These are phyloP conservation scores for Panthera uncia DNA, from an alignment of 2,113 vertebrate species.

Conservation along the genomic window DNA sequence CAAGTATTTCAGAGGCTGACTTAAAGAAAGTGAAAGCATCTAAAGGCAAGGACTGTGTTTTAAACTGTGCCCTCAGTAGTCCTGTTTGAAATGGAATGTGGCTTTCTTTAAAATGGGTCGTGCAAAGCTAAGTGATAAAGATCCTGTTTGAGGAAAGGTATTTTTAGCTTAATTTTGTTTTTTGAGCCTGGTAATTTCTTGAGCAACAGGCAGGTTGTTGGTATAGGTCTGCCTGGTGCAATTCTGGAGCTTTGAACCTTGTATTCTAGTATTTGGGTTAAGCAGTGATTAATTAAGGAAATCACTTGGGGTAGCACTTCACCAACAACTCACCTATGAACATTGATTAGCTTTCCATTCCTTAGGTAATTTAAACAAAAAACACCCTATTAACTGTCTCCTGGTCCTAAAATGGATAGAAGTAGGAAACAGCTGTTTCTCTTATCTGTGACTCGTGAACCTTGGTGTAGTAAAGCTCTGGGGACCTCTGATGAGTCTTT, in stretches of 20 bases:
- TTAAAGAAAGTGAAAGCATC: conserved; percentile 28
- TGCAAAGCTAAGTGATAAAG: not conserved
- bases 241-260: not conserved
- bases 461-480: not conserved
- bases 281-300: not conserved
- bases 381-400: not conserved
- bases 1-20: conserved; percentile 3
- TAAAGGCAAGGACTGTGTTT: conserved; percentile 6
- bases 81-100: not conserved
- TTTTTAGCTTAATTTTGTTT: conserved; percentile 17
- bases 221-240: not conserved
- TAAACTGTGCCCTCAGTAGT: not conserved
- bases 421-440: not conserved
- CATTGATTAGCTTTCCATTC: not conserved
- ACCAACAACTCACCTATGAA: not conserved
- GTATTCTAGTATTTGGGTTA: not conserved
- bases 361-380: not conserved
- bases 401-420: not conserved
- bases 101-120: conserved; percentile 5
- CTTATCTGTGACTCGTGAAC: not conserved
- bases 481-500: not conserved
- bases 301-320: not conserved
- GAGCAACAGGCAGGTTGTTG: not conserved
- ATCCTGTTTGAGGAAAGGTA: not conserved
- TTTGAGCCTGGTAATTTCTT: not conserved